Evolutionary conservation across 1,140 invertebrate species (phyloP).

Genomic region (Drosophila oshimai): DNA sequence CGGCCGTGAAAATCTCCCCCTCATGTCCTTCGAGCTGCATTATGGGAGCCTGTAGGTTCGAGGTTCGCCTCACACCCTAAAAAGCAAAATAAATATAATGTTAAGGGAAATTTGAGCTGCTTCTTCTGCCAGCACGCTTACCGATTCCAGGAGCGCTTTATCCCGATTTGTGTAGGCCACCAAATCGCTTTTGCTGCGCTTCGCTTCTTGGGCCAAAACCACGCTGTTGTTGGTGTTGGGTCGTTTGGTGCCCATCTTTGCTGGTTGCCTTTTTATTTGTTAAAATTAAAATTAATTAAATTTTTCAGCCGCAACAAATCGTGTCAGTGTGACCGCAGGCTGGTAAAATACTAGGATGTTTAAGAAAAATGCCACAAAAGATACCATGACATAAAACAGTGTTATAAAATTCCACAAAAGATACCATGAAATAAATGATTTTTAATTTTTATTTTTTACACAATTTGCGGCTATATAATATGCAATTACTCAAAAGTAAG

Average conservation of each 20-base stretch:
- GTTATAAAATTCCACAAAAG: not conserved
- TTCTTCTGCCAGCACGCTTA: slow-evolving; percentile 49
- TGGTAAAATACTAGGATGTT: too few relatives aligned
- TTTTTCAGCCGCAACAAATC: slow-evolving; percentile 31
- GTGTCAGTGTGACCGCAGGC: not conserved
- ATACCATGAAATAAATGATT: not conserved
- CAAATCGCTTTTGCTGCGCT: slow-evolving; percentile 87
- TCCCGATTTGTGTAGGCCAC: slow-evolving; percentile 77
- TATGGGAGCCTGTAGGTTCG: slow-evolving; percentile 95
- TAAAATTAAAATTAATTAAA: not conserved
- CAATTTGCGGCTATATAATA: slow-evolving; percentile 51
- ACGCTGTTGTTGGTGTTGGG: slow-evolving; percentile 83
- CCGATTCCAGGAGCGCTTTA: slow-evolving; percentile 78
- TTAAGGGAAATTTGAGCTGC: not conserved
- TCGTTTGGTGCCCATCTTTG: slow-evolving; percentile 69
- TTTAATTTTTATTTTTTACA: slow-evolving; percentile 51
- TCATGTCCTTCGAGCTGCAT: slow-evolving; percentile 98
- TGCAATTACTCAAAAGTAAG: slow-evolving; percentile 20
- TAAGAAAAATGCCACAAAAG: too few relatives aligned
- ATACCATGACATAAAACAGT: too few relatives aligned
- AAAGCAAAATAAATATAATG: not conserved
- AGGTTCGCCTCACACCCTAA: slow-evolving; percentile 89
- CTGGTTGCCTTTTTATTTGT: not conserved
- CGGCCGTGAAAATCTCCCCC: slow-evolving; percentile 96
- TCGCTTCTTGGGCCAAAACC: slow-evolving; percentile 85